Evolutionary conservation across 2,797 vertebrate genomes (phyloP).

Genomic region (Tenualosa thibaudeaui): DNA sequence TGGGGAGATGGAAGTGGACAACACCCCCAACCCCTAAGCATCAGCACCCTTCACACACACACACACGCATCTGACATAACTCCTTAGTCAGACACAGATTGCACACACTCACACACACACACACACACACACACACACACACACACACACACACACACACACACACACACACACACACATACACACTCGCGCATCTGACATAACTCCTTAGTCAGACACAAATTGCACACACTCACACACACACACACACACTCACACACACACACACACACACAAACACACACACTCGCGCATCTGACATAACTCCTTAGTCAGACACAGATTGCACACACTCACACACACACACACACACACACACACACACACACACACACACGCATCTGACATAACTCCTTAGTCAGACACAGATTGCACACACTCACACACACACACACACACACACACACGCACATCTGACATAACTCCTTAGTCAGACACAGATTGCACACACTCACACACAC

Average conservation of each 20-base stretch:
- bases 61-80: neutral
- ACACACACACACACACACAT: neutral
- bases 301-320: neutral
- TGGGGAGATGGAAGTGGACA: constrained; percentile 94
- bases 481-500: neutral
- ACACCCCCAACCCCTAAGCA: constrained; percentile 57
- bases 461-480: neutral
- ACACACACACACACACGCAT: neutral
- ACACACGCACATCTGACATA: too few relatives aligned
- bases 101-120: neutral
- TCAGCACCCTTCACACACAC: constrained; percentile 43
- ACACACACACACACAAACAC: neutral
- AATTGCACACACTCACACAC: neutral
- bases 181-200: neutral
- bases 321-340: neutral
- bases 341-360: neutral
- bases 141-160: neutral
- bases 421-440: neutral
- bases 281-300: neutral
- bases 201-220: neutral
- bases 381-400: neutral
- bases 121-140: neutral
- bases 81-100: neutral
- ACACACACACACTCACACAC: neutral
- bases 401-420: neutral